Evolutionary conservation across 2,888 invertebrate genomes (phyloP).

Genomic region (Melieria crassipennis): DNA sequence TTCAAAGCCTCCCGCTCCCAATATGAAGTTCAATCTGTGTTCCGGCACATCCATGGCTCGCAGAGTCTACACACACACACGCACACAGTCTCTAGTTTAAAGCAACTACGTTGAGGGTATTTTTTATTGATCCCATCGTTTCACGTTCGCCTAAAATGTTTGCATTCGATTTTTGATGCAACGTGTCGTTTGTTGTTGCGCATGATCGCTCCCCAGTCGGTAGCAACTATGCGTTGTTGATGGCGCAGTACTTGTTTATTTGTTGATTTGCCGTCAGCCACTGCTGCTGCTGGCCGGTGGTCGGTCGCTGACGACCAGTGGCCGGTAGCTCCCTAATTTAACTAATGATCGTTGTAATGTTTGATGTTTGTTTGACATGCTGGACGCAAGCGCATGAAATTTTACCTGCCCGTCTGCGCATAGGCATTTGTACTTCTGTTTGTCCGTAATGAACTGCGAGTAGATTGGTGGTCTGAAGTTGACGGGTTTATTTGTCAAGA

Average conservation of each 20-base stretch:
- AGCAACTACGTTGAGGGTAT: not conserved
- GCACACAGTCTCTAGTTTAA: not conserved
- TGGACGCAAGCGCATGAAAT: constrained; percentile 6
- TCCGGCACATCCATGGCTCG: constrained; percentile 32
- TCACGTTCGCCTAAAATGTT: constrained; percentile 22
- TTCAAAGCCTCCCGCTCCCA: constrained; percentile 38
- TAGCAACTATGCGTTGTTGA: constrained; percentile 48
- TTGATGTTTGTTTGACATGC: constrained; percentile 47
- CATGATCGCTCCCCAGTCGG: constrained; percentile 56
- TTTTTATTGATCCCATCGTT: constrained; percentile 3
- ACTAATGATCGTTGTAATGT: constrained; percentile 61
- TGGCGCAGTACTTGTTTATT: not conserved
- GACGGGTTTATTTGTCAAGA: constrained; percentile 41
- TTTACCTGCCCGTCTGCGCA: too few species aligned
- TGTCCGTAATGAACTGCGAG: not conserved
- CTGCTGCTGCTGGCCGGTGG: not conserved
- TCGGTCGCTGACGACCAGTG: constrained; percentile 25
- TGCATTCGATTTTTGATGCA: constrained; percentile 34
- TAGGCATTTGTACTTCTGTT: constrained; percentile 29
- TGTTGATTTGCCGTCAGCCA: not conserved
- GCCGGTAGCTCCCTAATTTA: constrained; percentile 51
- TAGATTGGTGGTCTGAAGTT: constrained; percentile 38
- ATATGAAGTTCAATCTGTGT: constrained; percentile 22
- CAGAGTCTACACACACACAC: not conserved
- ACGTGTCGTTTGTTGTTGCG: constrained; percentile 46